These are phyloP conservation scores for Paedocypris sp. DNA, from an alignment of 2,113 vertebrate genomes.

Conservation along the genomic window DNA sequence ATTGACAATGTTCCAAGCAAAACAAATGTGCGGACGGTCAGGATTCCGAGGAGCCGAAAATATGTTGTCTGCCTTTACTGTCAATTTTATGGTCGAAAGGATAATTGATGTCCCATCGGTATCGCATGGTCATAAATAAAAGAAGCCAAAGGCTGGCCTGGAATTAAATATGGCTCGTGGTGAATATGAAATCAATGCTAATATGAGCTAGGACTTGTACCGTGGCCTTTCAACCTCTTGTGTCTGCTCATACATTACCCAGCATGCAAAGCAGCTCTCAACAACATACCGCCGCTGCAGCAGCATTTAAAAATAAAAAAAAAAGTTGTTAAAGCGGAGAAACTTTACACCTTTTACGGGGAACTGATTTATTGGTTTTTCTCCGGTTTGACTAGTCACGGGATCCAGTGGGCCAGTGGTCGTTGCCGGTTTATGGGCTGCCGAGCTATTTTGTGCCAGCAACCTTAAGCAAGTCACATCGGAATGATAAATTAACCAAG, in stretches of 20 bases:
- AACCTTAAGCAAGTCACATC: slow-evolving; percentile 16
- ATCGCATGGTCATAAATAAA: slow-evolving; percentile 33
- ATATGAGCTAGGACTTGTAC: slow-evolving; percentile 13
- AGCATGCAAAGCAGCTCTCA: slow-evolving; percentile 21
- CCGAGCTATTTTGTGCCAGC: background rate
- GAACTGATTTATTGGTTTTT: slow-evolving; percentile 6
- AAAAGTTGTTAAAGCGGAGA: slow-evolving; percentile 4
- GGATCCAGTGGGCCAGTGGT: background rate
- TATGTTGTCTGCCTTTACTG: background rate
- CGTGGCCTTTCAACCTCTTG: slow-evolving; percentile 28
- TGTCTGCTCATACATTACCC: slow-evolving; percentile 18
- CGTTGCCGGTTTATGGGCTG: background rate
- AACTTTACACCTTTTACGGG: slow-evolving; percentile 1
- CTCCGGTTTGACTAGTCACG: background rate
- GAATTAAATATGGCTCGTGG: slow-evolving; percentile 18
- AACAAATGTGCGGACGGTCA: slow-evolving; percentile 5
- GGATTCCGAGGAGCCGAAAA: slow-evolving; percentile 14
- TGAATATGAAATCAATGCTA: slow-evolving; percentile 39
- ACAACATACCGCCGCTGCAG: slow-evolving; percentile 8
- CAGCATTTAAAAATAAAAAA: slow-evolving; percentile 24
- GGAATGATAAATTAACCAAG: slow-evolving; percentile 36
- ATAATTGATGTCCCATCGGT: slow-evolving; percentile 29
- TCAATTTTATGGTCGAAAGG: slow-evolving; percentile 15
- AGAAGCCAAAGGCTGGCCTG: slow-evolving; percentile 10
- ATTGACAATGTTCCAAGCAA: background rate